A percentile compares a stretch with the other conserved stretches of the same genome.
Conservation (phyloP, 2,113 vertebrate genomes). For the Physeter macrocephalus region DNA sequence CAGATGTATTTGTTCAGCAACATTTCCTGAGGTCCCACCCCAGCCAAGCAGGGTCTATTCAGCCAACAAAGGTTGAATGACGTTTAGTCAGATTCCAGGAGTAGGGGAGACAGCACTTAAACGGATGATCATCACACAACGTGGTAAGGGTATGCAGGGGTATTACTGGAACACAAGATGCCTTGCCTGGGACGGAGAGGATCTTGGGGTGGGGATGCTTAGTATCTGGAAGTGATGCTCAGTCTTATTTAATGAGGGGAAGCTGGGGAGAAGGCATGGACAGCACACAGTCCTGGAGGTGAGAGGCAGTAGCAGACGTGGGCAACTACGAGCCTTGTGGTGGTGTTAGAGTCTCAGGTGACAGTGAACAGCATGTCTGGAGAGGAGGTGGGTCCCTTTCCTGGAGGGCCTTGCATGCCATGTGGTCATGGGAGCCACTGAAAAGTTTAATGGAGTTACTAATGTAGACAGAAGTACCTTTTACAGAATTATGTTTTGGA, state of each 20-base stretch:
- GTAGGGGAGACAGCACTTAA: not conserved
- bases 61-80: not conserved
- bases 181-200: not conserved
- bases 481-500: not conserved
- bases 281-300: not conserved
- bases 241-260: not conserved
- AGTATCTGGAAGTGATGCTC: not conserved
- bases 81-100: not conserved
- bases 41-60: too few relatives aligned
- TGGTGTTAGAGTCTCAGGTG: not conserved
- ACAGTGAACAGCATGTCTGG: not conserved
- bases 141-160: not conserved
- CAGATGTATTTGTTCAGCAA: not conserved
- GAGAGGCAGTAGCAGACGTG: not conserved
- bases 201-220: not conserved
- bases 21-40: not conserved
- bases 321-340: fast-evolving
- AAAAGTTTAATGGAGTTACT: not conserved
- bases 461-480: not conserved
- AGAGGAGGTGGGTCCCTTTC: not conserved
- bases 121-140: too few relatives aligned
- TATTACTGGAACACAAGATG: not conserved
- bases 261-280: not conserved
- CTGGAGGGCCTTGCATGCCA: fast-evolving
- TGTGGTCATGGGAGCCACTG: not conserved